Evolutionary conservation across 2,797 vertebrate species (phyloP).

Genomic region (Thunnus albacares): DNA sequence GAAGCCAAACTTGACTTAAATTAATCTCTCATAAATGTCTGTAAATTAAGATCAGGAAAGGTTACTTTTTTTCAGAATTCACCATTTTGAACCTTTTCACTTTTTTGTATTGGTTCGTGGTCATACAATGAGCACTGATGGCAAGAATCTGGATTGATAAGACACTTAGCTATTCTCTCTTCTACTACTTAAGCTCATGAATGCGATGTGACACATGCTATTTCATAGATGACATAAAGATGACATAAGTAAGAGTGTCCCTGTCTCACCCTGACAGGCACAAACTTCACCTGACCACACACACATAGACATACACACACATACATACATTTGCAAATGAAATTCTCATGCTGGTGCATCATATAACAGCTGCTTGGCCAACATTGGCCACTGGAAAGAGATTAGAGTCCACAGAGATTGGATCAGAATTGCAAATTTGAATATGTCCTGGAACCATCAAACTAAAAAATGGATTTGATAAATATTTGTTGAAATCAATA

Average conservation of each 20-base stretch:
- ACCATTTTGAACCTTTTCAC: slow-evolving; percentile 11
- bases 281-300: background rate
- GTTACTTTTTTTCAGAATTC: background rate
- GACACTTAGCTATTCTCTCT: background rate
- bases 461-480: slow-evolving; percentile 23
- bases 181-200: background rate
- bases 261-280: background rate
- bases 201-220: background rate
- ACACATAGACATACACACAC: background rate
- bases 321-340: slow-evolving; percentile 9
- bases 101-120: background rate
- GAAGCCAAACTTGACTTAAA: background rate
- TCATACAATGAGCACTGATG: background rate
- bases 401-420: background rate
- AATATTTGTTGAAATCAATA: slow-evolving; percentile 24
- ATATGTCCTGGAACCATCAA: slow-evolving; percentile 3
- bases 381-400: background rate
- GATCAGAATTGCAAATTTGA: slow-evolving; percentile 13
- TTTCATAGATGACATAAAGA: background rate
- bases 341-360: slow-evolving; percentile 3
- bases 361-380: background rate
- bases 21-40: slow-evolving; percentile 9
- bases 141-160: background rate
- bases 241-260: background rate
- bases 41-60: background rate